Percentiles rank a stretch among this genome's conserved stretches.
Conservation (phyloP, 1,140 invertebrate species). For the Cydia splendana region DNA sequence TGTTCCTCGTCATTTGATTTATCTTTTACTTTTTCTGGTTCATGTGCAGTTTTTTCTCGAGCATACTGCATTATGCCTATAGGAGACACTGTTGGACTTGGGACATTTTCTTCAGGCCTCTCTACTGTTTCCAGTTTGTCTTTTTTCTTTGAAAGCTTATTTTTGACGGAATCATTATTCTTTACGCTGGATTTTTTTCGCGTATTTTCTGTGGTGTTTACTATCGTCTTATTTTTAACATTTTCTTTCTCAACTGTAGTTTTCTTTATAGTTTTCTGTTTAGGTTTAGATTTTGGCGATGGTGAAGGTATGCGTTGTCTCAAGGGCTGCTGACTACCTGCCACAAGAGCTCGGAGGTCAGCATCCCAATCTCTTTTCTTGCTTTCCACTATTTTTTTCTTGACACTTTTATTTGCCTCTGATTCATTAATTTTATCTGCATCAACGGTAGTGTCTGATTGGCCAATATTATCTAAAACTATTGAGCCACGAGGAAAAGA, state of each 20-base stretch:
- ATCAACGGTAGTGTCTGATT: conserved; percentile 34
- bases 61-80: not conserved
- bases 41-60: not conserved
- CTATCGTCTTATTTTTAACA: conserved; percentile 32
- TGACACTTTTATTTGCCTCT: conserved; percentile 35
- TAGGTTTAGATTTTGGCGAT: conserved; percentile 33
- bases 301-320: not conserved
- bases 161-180: conserved; percentile 42
- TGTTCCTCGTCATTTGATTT: conserved; percentile 51
- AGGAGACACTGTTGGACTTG: not conserved
- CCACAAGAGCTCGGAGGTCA: conserved; percentile 55
- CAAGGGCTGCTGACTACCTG: conserved; percentile 36
- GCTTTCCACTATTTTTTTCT: conserved; percentile 42
- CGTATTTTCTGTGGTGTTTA: conserved; percentile 35
- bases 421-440: conserved; percentile 28
- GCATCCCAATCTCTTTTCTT: conserved; percentile 68
- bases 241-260: conserved; percentile 37
- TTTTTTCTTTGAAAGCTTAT: conserved; percentile 50
- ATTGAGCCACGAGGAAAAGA: conserved; percentile 13
- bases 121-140: conserved; percentile 30
- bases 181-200: conserved; percentile 40
- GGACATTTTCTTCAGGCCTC: not conserved
- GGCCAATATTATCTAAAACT: conserved; percentile 21
- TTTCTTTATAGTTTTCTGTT: conserved; percentile 37
- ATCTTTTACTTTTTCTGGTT: conserved; percentile 43